Evolutionary conservation across 2,797 vertebrate species (phyloP), one percentile per base, ranked within the genome.

Genomic region (Microcaecilia unicolor): DNA sequence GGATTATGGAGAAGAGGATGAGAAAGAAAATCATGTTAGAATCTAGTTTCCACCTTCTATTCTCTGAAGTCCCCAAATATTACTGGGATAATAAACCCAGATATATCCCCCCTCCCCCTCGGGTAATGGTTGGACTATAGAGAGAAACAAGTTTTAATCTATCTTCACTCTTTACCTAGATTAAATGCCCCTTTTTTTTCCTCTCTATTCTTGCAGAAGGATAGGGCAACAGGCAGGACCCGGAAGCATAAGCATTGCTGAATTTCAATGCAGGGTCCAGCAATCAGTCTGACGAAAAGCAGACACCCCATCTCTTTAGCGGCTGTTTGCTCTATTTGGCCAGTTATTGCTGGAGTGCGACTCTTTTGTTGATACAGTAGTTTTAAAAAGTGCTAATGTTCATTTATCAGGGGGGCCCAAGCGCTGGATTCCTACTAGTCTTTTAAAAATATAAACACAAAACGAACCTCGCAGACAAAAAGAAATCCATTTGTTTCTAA

Each of bases 381-480:
- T 82, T 80, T 80, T 73, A 87, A 86, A 87, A 84, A 88, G 89
- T 90, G 83, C 87, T 87, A 74, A 78, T 83, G 74, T 78, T 80
- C 92, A 97, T 98, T 94, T 90, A 92, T 98, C 95, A 97, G 88
- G 81, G n/a, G 58, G 69, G 56, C 67, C 63, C 67, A n/a, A 66
- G 63, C 58, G 66, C 58, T 45, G 65, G 81, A 78, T 82, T 80
- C 67, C 82, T 80, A 76, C 83, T 82, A 76, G 84, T 87, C 87
- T 86, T 78, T 82, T 82, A 84, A n/a, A 90, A 92, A 88, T 97
- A 89, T 97, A 97, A 96, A 98, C 94, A 97, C 55, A 64, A 63
- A 72, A 74, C 76, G 74, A 70, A 72, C 74, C 80, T 77, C 73
- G 71, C 72, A 89, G 89, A 86, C 89, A 81, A 85, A 82, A n/a